phyloP scores from a whole-genome alignment of 2,888 invertebrate species.

The Clunio marinus region DNA sequence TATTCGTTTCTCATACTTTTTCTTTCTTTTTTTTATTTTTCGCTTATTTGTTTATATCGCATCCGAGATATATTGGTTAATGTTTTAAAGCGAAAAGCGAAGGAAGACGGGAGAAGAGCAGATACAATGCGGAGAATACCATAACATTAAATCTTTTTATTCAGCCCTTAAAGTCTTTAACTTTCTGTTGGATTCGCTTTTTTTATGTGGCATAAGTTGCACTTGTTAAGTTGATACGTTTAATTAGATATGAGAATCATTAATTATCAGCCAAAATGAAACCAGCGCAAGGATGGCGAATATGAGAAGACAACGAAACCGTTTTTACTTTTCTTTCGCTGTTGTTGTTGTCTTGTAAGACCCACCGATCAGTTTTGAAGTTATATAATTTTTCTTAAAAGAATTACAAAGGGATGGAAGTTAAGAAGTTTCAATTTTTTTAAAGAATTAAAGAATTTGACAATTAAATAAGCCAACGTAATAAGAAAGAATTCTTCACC shows the following conservation, averaged over 20 bases:
- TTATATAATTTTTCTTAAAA: no score
- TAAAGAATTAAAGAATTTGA: no score
- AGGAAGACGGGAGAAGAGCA: conserved; percentile 5
- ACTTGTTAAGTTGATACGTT: conserved; percentile 38
- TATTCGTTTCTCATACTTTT: conserved; percentile 36
- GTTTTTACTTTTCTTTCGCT: background rate
- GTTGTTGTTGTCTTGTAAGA: background rate
- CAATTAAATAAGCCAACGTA: no score
- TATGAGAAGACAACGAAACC: background rate
- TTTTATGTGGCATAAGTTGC: conserved; percentile 39
- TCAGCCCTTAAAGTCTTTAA: background rate
- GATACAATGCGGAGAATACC: conserved; percentile 29
- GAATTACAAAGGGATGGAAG: background rate
- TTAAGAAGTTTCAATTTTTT: background rate
- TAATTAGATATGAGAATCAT: conserved; percentile 38
- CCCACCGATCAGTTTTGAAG: conserved; percentile 10
- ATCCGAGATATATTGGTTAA: conserved; percentile 38
- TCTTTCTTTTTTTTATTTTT: background rate
- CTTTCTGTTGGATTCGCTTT: background rate
- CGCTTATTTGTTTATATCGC: conserved; percentile 39
- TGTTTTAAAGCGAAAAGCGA: conserved; percentile 28
- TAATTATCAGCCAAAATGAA: conserved; percentile 32
- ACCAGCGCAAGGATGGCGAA: background rate
- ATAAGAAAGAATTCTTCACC: no score
- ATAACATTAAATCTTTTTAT: conserved; percentile 38